These are phyloP conservation scores for rat (Rattus norvegicus) DNA, from an alignment of 2,113 vertebrate genomes.

Conservation along the genomic window GRCr8 NC_086023.1:82876001-82876500, in stretches of 20 bases:
- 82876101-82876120: background rate
- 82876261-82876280: slow-evolving; percentile 74
- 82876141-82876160: slow-evolving; percentile 24
- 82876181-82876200: slow-evolving; percentile 64
- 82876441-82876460: background rate
- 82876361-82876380: background rate
- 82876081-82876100: background rate
- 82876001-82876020: slow-evolving; percentile 28
- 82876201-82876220: slow-evolving; percentile 64
- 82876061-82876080: background rate
- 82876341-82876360: background rate
- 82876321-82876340: slow-evolving; percentile 48
- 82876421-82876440: background rate
- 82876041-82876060: slow-evolving; percentile 52
- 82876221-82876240: slow-evolving; percentile 69
- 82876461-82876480: background rate
- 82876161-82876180: slow-evolving; percentile 47
- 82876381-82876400: background rate
- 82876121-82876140: slow-evolving; percentile 51
- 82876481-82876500: background rate
- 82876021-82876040: background rate
- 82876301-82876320: slow-evolving; percentile 75
- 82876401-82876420: background rate
- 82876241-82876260: slow-evolving; percentile 69
- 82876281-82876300: slow-evolving; percentile 74